Conservation (phyloP, 2,113 vertebrate genomes). For the Eonycteris spelaea region DNA sequence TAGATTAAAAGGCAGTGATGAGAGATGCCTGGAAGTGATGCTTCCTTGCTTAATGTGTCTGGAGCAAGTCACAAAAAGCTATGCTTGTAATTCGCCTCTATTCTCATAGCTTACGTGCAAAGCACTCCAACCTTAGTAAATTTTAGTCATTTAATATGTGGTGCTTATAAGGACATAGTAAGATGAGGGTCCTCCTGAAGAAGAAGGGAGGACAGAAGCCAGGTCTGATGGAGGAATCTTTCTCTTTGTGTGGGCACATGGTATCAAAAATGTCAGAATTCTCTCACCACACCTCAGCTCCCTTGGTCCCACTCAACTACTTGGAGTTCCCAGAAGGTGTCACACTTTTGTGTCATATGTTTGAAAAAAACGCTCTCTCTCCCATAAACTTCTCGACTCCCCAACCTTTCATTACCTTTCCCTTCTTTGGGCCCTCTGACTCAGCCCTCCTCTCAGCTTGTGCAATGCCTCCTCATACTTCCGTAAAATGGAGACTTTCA, state of each 20-base stretch:
- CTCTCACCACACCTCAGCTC: neutral
- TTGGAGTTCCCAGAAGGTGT: neutral
- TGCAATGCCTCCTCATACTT: neutral
- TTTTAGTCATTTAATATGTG: neutral
- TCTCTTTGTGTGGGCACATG: neutral
- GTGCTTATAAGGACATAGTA: neutral
- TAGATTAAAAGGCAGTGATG: neutral
- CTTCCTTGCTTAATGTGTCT: neutral
- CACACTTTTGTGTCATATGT: neutral
- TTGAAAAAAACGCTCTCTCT: neutral
- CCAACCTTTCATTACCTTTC: fast-evolving
- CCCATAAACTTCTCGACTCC: neutral
- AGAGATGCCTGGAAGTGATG: neutral
- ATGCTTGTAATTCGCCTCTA: neutral
- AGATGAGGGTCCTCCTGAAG: neutral
- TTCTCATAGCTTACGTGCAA: neutral
- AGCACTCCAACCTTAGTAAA: neutral
- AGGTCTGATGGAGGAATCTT: neutral
- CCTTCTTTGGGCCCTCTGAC: neutral
- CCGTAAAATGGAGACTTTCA: neutral
- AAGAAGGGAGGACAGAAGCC: neutral
- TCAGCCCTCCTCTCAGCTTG: neutral
- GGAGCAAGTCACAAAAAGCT: neutral
- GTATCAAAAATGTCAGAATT: neutral
- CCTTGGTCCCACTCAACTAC: neutral